A percentile compares a stretch with the other conserved stretches of the same genome.
phyloP scores from a whole-genome alignment of 2,888 invertebrate species.

The Ecliptopera silaceata region DNA sequence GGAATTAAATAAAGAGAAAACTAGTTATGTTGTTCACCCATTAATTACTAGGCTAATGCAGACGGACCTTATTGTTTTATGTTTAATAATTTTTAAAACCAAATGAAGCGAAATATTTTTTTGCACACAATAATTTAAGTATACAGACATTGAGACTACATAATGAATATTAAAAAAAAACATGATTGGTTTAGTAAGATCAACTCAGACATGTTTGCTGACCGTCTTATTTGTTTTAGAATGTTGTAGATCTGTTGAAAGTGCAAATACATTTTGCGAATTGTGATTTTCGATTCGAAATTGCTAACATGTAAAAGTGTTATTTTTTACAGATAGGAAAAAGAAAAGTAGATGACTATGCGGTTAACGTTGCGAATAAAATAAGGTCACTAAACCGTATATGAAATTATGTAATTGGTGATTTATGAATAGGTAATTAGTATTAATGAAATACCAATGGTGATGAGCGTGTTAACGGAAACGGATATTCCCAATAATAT shows the following conservation, averaged over 20 bases:
- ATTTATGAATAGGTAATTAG: constrained; percentile 23
- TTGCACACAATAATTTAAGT: too few species aligned
- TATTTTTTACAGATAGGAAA: constrained; percentile 35
- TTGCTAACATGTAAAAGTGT: constrained; percentile 56
- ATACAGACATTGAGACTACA: too few species aligned
- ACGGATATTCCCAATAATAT: constrained; percentile 53
- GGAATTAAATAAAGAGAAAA: constrained; percentile 25
- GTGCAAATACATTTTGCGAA: constrained; percentile 71
- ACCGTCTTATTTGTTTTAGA: constrained; percentile 59
- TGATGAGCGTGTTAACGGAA: constrained; percentile 41
- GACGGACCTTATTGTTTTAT: constrained; percentile 2
- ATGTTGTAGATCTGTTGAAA: constrained; percentile 72
- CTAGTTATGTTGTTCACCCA: constrained; percentile 11
- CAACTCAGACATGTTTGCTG: constrained; percentile 52
- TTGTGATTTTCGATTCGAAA: constrained; percentile 57
- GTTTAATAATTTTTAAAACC: too few species aligned
- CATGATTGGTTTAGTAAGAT: constrained; percentile 17
- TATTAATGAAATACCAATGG: constrained; percentile 28
- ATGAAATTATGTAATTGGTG: constrained; percentile 26
- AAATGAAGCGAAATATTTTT: constrained; percentile 28
- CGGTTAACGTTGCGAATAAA: constrained; percentile 6
- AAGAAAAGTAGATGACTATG: constrained; percentile 15
- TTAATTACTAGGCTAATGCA: constrained; percentile 19
- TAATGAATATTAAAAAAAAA: too few species aligned
- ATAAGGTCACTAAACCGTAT: constrained; percentile 24